Evolutionary conservation across 2,797 vertebrate genomes (phyloP).

Genomic region (Chaetodon trifasciatus): DNA sequence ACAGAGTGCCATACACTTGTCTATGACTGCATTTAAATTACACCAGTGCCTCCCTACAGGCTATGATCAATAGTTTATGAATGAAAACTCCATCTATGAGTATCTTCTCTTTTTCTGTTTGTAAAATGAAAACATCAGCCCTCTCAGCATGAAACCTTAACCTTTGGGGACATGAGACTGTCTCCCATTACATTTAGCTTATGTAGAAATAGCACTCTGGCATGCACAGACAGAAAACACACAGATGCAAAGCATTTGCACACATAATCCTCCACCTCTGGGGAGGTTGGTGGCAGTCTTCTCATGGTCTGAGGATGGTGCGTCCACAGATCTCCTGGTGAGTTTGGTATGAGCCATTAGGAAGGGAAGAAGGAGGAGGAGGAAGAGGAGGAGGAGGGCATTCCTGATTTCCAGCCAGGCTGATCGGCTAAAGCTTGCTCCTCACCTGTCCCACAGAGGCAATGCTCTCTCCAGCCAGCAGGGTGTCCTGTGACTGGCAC

Average conservation of each 20-base stretch:
- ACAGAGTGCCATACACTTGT: conserved; percentile 64
- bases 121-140: conserved; percentile 3
- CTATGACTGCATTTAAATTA: conserved; percentile 65
- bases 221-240: conserved; percentile 50
- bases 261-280: conserved; percentile 66
- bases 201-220: conserved; percentile 48
- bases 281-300: conserved; percentile 71
- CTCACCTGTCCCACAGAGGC: conserved; percentile 79
- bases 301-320: conserved; percentile 72
- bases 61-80: conserved; percentile 46
- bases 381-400: conserved; percentile 67
- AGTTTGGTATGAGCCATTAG: conserved; percentile 81
- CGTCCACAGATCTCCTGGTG: conserved; percentile 74
- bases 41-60: conserved; percentile 24
- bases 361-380: conserved; percentile 36
- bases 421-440: conserved; percentile 81
- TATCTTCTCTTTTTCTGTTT: conserved; percentile 39
- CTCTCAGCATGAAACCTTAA: conserved; percentile 35
- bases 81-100: conserved; percentile 33
- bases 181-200: conserved; percentile 44
- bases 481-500: conserved; percentile 84
- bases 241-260: conserved; percentile 73
- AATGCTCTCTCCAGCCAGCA: conserved; percentile 78
- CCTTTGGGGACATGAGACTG: conserved; percentile 33
- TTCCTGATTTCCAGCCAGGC: conserved; percentile 87